Base-by-base conservation (phyloP, 2,113 vertebrate genomes). In the Amazona guildingii region DNA sequence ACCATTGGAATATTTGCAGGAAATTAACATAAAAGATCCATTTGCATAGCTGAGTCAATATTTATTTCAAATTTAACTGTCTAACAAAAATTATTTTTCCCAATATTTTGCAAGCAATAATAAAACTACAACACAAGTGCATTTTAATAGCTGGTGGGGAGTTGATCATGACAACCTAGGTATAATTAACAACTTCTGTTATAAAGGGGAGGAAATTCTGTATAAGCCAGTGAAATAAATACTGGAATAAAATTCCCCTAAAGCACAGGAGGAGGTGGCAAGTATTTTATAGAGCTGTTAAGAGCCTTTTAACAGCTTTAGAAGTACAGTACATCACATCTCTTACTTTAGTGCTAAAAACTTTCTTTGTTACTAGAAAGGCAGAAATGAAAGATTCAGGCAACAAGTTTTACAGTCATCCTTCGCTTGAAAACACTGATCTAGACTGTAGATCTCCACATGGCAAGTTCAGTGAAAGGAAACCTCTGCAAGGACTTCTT, bases 281-380 rank as follows among this genome's bases (percentile, higher is more conserved):
- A 95, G 94, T 97, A 97, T 96, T 98, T 97, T 97, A 98, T 97
- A 88, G 95, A 96, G 94, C 95, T 96, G 95, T 97, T 97, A 97
- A 97, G 95, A 97, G 94, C 92, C 95, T 97, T 97, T 98, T 98
- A 97, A 97, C 93, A 96, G 94, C 93, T 96, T 97, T 95, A 84
- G 92, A 95, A 96, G 86, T 86, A 90, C 64, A 90, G 88, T 97
- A 95, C 93, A 95, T 97, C 93, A 97, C 85, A 89, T 31, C 2
- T n/a, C 89, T 95, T 96, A 92, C 96, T 97, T 97, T 96, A 97
- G 88, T 93, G 96, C 94, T 86, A 92, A 81, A 94, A 95, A 86
- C 54, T 94, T 95, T n/a, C 76, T 95, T 96, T 95, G 91, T 90
- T 93, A 94, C 81, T 59, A 81, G 83, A 91, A 93, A 96, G 52